Evolutionary conservation across 2,888 invertebrate genomes (phyloP).

Genomic region (Mechanitis mazaeus): DNA sequence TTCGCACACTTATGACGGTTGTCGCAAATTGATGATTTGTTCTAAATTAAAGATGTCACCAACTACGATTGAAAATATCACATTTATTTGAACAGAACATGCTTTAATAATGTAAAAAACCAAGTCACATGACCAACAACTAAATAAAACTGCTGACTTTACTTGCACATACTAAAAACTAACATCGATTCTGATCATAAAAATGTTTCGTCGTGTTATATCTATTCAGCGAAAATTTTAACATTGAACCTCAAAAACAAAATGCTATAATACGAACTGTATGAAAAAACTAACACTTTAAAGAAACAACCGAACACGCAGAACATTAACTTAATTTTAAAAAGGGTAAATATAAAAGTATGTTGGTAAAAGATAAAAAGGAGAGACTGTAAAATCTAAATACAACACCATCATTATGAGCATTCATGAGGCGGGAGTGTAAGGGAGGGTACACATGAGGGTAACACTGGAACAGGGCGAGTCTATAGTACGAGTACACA

Average conservation of each 20-base stretch:
- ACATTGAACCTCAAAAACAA: slow-evolving; percentile 2
- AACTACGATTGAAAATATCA: slow-evolving; percentile 4
- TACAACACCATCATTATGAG: slow-evolving; percentile 53
- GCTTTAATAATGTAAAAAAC: slow-evolving; percentile 21
- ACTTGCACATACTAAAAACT: slow-evolving; percentile 22
- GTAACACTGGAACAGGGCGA: slow-evolving; percentile 31
- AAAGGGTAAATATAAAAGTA: slow-evolving; percentile 13
- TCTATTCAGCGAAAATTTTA: slow-evolving; percentile 6
- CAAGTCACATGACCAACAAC: slow-evolving; percentile 13
- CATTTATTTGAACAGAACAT: slow-evolving; percentile 19
- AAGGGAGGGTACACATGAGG: neutral
- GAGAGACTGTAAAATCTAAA: slow-evolving; percentile 39
- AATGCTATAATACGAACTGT: slow-evolving; percentile 1
- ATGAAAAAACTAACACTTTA: neutral
- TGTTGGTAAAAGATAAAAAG: slow-evolving; percentile 29
- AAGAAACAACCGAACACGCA: neutral
- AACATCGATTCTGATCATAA: slow-evolving; percentile 20
- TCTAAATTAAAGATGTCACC: neutral
- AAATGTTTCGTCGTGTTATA: slow-evolving; percentile 1
- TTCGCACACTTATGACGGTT: too few species aligned
- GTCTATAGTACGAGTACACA: slow-evolving; percentile 56
- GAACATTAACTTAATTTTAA: slow-evolving; percentile 3
- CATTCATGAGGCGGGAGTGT: slow-evolving; percentile 38
- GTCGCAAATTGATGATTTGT: neutral
- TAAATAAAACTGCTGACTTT: slow-evolving; percentile 12